These are phyloP conservation scores for Siderastrea siderea DNA, from an alignment of 92 coral and sea anemone genomes.

Conservation along the genomic window DNA sequence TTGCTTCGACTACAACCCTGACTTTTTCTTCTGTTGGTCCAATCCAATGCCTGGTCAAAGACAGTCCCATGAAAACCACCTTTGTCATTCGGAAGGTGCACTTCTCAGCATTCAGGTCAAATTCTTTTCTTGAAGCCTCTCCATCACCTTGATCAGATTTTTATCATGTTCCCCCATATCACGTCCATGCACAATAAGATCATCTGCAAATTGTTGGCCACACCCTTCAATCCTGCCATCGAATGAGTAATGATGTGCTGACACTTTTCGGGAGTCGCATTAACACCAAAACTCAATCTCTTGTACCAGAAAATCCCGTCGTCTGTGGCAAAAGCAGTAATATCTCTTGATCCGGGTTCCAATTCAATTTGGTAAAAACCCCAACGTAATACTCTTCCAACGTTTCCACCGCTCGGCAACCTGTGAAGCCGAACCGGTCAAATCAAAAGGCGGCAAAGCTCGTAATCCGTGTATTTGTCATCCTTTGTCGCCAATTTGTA, in stretches of 20 bases:
- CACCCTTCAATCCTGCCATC: conserved; percentile 25
- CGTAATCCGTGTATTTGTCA: too few species aligned
- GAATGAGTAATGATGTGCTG: conserved; percentile 46
- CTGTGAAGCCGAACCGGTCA: too few species aligned
- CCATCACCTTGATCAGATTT: background rate
- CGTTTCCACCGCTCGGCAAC: too few species aligned
- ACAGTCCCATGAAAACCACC: conserved; percentile 1
- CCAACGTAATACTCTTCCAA: too few species aligned
- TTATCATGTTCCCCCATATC: conserved; percentile 23
- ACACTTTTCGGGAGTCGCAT: background rate
- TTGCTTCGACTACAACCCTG: background rate
- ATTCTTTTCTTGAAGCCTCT: conserved; percentile 37
- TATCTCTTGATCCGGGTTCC: background rate
- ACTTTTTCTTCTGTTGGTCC: conserved; percentile 42
- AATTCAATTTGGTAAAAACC: conserved; percentile 43
- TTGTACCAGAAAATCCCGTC: conserved; percentile 16
- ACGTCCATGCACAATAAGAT: conserved; percentile 28
- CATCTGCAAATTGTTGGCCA: conserved; percentile 34
- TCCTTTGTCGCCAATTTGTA: too few species aligned
- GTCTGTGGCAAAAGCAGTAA: conserved; percentile 14
- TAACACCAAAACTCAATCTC: conserved; percentile 40
- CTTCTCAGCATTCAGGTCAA: conserved; percentile 59
- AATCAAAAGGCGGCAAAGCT: too few species aligned
- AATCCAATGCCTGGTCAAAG: conserved; percentile 22
- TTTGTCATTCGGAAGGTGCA: conserved; percentile 47